Evolutionary conservation across 2,888 invertebrate genomes (phyloP), one percentile per base, ranked within the genome.

Genomic region (Aspidiotus destructor): DNA sequence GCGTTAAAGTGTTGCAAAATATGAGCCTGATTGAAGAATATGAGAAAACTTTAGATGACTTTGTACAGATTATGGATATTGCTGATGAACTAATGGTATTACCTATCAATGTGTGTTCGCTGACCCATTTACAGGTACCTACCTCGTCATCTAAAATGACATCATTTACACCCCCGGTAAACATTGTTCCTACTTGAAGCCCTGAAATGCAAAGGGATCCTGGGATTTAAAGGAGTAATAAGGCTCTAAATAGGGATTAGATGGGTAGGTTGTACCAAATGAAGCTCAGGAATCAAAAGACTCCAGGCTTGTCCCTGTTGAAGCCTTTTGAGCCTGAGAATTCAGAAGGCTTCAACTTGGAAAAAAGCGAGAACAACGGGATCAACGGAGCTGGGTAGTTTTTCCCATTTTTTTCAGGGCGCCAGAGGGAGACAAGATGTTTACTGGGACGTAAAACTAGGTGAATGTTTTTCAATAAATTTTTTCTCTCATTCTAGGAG

Each of bases 41-140:
- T 75, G 89, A 89, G 75, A 89, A 92, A 77, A 92, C 91, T 0
- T 79, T 93, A 10, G 87, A 87, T 75, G 92, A 93, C 76, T 91
- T 92, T 73, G 85, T 85, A 10, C 89, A 92, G 75, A 91, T 92
- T 42, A 89, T 89, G 5, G 86, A 89, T 64, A 83, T 92, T 8
- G 92, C 92, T 0, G 89, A 92, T 76, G 86, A 86, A 55, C 78
- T 92, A 52, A 82, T 92, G 8, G 87, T 89, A 72, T 86, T 86
- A 72, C 86, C 87, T 57, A 85, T 92, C 44, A 84, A 85, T 8
- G 88, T 90, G 0, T 84, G 82, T 52, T 85, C 86, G 73, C 79
- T 91, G 71, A 86, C 87, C 73, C 88, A 91, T 74, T 58, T 69
- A n/a, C 69, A 62, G 62, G 69, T 68, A 60, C 11, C 16, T 68